A percentile compares a stretch with the other conserved stretches of the same genome.
These are phyloP conservation scores for Thymelicus lineola DNA, from an alignment of 2,888 invertebrate genomes.

Conservation along the genomic window DNA sequence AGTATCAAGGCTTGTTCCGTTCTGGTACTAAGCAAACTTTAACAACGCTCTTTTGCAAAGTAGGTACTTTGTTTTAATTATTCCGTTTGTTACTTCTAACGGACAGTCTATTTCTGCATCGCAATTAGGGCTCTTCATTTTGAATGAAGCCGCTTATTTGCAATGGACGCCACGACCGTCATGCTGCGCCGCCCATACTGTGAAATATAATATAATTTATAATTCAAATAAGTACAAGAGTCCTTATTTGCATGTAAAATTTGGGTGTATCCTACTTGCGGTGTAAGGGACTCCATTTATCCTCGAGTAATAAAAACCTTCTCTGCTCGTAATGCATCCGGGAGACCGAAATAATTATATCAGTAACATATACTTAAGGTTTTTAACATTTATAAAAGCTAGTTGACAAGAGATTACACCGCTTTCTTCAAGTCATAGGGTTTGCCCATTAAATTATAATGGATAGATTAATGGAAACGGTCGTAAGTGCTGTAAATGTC, in stretches of 20 bases:
- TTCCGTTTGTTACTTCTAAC: slow-evolving; percentile 2
- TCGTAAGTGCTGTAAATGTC: too few species aligned
- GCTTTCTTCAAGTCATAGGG: too few species aligned
- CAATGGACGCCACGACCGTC: neutral
- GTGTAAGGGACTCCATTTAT: neutral
- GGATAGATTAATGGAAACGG: too few species aligned
- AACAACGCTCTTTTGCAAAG: slow-evolving; percentile 14
- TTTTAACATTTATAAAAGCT: too few species aligned
- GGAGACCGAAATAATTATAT: neutral
- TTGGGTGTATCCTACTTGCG: neutral
- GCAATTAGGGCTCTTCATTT: neutral
- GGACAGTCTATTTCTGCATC: neutral
- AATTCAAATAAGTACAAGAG: neutral
- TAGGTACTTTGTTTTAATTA: slow-evolving; percentile 10
- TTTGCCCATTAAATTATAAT: too few species aligned
- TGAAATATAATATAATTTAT: neutral
- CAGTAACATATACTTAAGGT: too few species aligned
- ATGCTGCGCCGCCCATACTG: neutral
- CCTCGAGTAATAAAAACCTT: neutral
- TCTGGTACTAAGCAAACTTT: slow-evolving; percentile 2
- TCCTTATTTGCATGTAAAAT: neutral
- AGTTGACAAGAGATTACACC: too few species aligned
- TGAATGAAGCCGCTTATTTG: slow-evolving; percentile 1
- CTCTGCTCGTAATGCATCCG: neutral
- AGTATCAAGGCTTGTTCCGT: neutral